Conservation (phyloP, 2,888 invertebrate species). For the Plagodis dolabraria region DNA sequence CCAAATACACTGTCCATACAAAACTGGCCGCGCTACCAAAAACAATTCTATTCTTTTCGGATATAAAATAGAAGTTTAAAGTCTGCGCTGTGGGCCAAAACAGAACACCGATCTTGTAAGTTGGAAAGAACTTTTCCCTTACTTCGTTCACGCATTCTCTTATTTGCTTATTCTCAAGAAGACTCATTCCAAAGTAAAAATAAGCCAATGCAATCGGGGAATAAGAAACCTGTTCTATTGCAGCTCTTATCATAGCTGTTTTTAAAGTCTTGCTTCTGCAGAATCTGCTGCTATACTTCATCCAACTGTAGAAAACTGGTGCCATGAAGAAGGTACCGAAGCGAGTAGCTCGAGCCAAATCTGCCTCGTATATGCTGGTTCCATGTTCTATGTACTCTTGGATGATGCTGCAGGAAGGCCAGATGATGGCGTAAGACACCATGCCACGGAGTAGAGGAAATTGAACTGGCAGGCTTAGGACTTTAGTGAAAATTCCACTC, state of each 20-base stretch:
- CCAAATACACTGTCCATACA: slow-evolving; percentile 90
- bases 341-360: slow-evolving; percentile 87
- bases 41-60: slow-evolving; percentile 89
- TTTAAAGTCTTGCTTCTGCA: slow-evolving; percentile 56
- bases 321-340: slow-evolving; percentile 91
- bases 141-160: slow-evolving; percentile 87
- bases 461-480: slow-evolving; percentile 67
- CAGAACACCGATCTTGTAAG: slow-evolving; percentile 85
- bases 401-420: slow-evolving; percentile 89
- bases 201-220: slow-evolving; percentile 89
- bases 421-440: slow-evolving; percentile 88
- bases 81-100: slow-evolving; percentile 88
- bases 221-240: slow-evolving; percentile 89
- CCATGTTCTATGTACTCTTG: slow-evolving; percentile 84
- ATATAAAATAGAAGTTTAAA: slow-evolving; percentile 88
- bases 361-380: slow-evolving; percentile 53
- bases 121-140: slow-evolving; percentile 88
- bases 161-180: slow-evolving; percentile 87
- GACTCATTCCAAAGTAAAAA: slow-evolving; percentile 91
- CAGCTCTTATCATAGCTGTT: slow-evolving; percentile 66
- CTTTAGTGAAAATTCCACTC: slow-evolving; percentile 73
- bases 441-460: slow-evolving; percentile 86
- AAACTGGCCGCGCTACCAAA: slow-evolving; percentile 90
- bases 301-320: slow-evolving; percentile 91
- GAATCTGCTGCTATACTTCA: slow-evolving; percentile 77